These are phyloP conservation scores for Drosophila albomicans DNA, from an alignment of 1,140 invertebrate genomes.

Conservation along the genomic window DNA sequence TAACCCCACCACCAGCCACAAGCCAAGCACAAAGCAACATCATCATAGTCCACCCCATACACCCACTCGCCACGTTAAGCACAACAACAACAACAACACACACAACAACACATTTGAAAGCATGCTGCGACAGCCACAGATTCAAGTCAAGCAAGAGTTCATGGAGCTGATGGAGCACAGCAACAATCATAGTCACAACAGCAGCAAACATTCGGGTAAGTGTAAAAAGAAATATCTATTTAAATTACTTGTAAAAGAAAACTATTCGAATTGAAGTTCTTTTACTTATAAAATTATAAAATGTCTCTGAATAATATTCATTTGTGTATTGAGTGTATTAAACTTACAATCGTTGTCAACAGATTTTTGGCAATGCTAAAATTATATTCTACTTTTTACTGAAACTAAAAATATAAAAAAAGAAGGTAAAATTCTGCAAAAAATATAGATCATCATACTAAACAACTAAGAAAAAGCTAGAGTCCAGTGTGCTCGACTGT, in stretches of 20 bases:
- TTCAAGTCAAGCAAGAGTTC: slow-evolving; percentile 80
- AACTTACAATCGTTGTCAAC: no score
- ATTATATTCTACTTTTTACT: no score
- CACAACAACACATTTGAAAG: slow-evolving; percentile 41
- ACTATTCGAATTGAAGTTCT: no score
- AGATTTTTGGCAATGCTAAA: no score
- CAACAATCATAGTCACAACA: slow-evolving; percentile 21
- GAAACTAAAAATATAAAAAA: no score
- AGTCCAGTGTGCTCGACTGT: no score
- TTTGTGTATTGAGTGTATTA: no score
- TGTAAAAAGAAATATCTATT: neutral
- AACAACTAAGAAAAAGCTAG: no score
- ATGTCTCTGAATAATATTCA: no score
- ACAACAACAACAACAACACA: slow-evolving; percentile 15
- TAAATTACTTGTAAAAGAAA: neutral
- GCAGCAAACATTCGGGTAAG: slow-evolving; percentile 40
- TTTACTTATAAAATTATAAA: no score
- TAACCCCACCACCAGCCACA: slow-evolving; percentile 62
- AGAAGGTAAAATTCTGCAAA: no score
- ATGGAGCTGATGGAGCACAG: slow-evolving; percentile 60
- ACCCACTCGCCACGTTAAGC: slow-evolving; percentile 1
- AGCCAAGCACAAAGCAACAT: neutral
- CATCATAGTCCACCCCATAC: slow-evolving; percentile 17
- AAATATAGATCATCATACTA: no score
- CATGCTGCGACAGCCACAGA: slow-evolving; percentile 64